A percentile compares a stretch with the other conserved stretches of the same genome.
These are phyloP conservation scores for Trissonchulus latispiculum DNA, from an alignment of 2,888 invertebrate genomes.

Conservation along the genomic window DNA sequence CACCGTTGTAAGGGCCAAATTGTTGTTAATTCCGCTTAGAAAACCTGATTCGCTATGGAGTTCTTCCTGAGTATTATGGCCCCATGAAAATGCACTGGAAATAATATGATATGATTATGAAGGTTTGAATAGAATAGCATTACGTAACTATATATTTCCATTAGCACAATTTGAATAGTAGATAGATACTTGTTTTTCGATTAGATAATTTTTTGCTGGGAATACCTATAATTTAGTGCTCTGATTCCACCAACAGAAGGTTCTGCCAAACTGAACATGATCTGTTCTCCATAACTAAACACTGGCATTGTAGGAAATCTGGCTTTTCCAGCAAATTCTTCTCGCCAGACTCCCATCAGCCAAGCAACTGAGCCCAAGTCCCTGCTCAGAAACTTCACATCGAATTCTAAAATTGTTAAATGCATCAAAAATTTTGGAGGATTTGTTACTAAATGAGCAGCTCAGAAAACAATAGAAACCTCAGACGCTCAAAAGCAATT, in stretches of 20 bases:
- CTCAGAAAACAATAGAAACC: too few relatives aligned
- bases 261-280: slow-evolving; percentile 39
- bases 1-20: slow-evolving; percentile 39
- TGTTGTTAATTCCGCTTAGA: slow-evolving; percentile 36
- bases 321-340: slow-evolving; percentile 41
- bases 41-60: slow-evolving; percentile 42
- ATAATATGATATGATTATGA: too few relatives aligned
- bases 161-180: too few relatives aligned
- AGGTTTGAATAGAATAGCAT: too few relatives aligned
- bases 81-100: slow-evolving; percentile 41
- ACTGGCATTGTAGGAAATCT: slow-evolving; percentile 43
- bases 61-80: slow-evolving; percentile 39
- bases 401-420: slow-evolving; percentile 39
- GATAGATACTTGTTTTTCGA: too few relatives aligned
- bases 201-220: too few relatives aligned
- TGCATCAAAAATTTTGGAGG: too few relatives aligned
- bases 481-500: too few relatives aligned
- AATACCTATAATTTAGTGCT: slow-evolving; percentile 43
- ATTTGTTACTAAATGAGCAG: too few relatives aligned
- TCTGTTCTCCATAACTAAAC: slow-evolving; percentile 43
- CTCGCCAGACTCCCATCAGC: slow-evolving; percentile 42
- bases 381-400: slow-evolving; percentile 32
- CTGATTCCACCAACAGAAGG: slow-evolving; percentile 32
- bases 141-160: too few relatives aligned
- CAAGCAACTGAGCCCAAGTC: slow-evolving; percentile 36